Base-by-base conservation (phyloP, 2,888 invertebrate species). In the Actias luna region DNA sequence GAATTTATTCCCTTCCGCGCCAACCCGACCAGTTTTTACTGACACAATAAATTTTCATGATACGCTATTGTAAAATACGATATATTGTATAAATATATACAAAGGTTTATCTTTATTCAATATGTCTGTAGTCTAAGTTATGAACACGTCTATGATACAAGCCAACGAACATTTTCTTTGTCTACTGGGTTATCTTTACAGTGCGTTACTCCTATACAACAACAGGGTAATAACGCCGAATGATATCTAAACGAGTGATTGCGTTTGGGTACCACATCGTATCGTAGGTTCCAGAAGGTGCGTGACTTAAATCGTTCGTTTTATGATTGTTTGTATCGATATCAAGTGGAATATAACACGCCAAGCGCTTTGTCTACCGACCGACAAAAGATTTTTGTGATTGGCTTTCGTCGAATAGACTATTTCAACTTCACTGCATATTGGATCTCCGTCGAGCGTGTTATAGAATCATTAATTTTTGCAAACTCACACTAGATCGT, bases 331-430 rank as follows among this genome's bases (percentile, higher is more conserved):
- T 80, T 76, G 76, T 80, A 85, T 83, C 83, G 77, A 80, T 76
- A 78, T 87, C 78, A 80, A 87, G 87, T 87, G 82, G 78, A 79
- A 82, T 80, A 83, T 79, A 78, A 85, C 88, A 88, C 84, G 87
- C 84, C 78, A 85, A 82, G 76, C 80, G 78, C 81, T 80, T 77
- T 83, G 83, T 83, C 74, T 78, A 71, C 66, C 73, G 78, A 83
- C 81, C 82, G 84, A 83, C 82, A 84, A 85, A 86, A 80, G 81
- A 76, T 76, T 69, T 78, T 79, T 72, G 76, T 77, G 82, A 83
- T 85, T 85, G 82, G 77, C 82, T 80, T 78, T 83, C 77, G 73
- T 63, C 61, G 68, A 69, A 70, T 74, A 67, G 69, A 69, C 67
- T 64, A 74, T 75, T 78, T 77, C 69, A 69, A 75, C 72, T 79